phyloP scores from a whole-genome alignment of 1,140 invertebrate genomes.

The Formica selysi region DNA sequence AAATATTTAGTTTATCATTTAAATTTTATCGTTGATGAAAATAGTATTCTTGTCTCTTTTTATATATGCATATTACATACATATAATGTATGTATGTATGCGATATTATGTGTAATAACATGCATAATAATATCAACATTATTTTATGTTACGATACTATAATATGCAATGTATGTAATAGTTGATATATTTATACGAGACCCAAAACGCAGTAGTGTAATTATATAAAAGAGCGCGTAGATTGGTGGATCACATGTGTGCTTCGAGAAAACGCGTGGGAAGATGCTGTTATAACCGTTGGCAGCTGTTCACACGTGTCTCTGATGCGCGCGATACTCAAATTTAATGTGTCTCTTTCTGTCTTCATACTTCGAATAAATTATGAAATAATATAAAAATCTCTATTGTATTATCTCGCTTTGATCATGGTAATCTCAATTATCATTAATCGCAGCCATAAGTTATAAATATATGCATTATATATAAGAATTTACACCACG shows the following conservation, averaged over 20 bases:
- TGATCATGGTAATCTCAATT: neutral
- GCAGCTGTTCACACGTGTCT: conserved; percentile 81
- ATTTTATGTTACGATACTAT: neutral
- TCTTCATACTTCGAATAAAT: neutral
- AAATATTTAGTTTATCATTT: conserved; percentile 4
- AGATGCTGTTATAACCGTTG: conserved; percentile 73
- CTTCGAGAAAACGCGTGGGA: conserved; percentile 79
- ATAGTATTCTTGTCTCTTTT: neutral
- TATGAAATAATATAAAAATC: neutral
- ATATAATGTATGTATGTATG: too few species aligned
- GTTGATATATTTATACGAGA: conserved; percentile 21
- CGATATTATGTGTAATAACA: neutral
- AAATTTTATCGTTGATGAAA: neutral
- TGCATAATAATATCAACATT: neutral
- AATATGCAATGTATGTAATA: conserved; percentile 6
- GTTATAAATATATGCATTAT: neutral
- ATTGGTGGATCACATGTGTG: conserved; percentile 70
- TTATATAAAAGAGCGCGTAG: conserved; percentile 39
- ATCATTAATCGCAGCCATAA: neutral
- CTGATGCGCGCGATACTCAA: conserved; percentile 59
- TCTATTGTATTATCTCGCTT: neutral
- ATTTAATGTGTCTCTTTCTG: conserved; percentile 48
- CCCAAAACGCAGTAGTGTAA: conserved; percentile 22
- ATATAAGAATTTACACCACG: neutral
- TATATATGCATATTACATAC: neutral